Base-by-base conservation (phyloP, 2,888 invertebrate genomes). In the Punctoribates punctum region DNA sequence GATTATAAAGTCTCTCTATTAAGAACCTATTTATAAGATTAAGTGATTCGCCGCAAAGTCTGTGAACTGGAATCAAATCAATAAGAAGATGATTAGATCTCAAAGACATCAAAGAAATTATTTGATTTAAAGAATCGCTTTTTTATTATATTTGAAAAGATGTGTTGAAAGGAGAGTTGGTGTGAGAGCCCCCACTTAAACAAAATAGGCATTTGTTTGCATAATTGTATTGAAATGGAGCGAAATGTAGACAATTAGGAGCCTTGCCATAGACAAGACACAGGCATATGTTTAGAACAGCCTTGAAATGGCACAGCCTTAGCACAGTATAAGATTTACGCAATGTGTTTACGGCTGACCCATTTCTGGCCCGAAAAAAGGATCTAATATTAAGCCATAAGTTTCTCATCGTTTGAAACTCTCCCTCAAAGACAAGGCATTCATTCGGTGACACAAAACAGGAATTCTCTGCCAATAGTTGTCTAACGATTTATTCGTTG, bases 231-330 rank as follows among this genome's bases (percentile, higher is more conserved):
- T 29, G 65, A 65, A 65, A 38, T 62, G 65, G 65, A 65, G 65
- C 65, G 65, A 65, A 65, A n/a, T 65, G 65, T 65, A 34, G 3
- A 27, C 38, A 65, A 65, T 65, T 65, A 65, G 34, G 17, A 65
- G 27, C 23, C n/a, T 6, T 62, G 34, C 4, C 23, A 17, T 9
- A 34, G 27, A 29, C 27, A 65, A 34, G 27, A 29, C 27, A 65
- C 17, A 65, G 65, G 13, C 1, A 23, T 62, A 62, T 25, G 70
- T 70, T 42, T 70, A 70, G 70, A 17, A 70, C 70, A 70, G 38
- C 70, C 70, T 70, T 70, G 70, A 70, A 70, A 70, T 70, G 46
- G 34, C n/a, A 46, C 42, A 70, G 3, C 27, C 34, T 34, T 65
- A 34, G 29, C 25, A 27, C 25, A 60, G 6, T 6, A 38, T 51